These are phyloP conservation scores for Lomographa bimaculata DNA, from an alignment of 2,888 invertebrate genomes.

Conservation along the genomic window DNA sequence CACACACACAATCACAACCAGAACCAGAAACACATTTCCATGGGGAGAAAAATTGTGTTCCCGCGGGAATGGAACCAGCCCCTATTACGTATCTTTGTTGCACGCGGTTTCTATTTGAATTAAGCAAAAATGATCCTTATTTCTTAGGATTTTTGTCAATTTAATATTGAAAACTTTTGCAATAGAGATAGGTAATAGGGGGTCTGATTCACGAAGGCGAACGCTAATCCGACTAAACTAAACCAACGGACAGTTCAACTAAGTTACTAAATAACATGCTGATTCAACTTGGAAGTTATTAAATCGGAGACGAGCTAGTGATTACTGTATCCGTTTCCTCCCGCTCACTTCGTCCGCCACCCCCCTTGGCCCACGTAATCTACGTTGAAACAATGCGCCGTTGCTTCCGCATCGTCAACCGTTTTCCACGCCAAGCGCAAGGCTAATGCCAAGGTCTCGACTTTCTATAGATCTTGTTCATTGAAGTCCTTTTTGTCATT, in stretches of 20 bases:
- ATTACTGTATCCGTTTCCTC: conserved; percentile 54
- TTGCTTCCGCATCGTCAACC: conserved; percentile 71
- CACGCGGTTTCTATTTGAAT: no score
- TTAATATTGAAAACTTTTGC: no score
- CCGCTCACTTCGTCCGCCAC: conserved; percentile 44
- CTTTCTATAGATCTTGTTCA: conserved; percentile 58
- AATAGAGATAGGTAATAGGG: no score
- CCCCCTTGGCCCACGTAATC: conserved; percentile 49
- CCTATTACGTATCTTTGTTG: no score
- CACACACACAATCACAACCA: no score
- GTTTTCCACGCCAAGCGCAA: conserved; percentile 68
- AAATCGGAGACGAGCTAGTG: conserved; percentile 40
- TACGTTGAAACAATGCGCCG: conserved; percentile 68
- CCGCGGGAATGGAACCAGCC: no score
- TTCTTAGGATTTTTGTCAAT: no score
- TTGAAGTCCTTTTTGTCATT: conserved; percentile 15
- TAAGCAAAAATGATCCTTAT: no score
- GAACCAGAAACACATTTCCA: no score
- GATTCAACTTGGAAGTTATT: conserved; percentile 36
- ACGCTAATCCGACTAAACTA: no score
- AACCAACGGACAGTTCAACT: background rate
- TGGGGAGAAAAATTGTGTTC: no score
- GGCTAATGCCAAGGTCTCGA: conserved; percentile 78
- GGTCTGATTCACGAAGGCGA: no score
- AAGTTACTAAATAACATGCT: conserved; percentile 15